A percentile compares a stretch with the other conserved stretches of the same genome.
phyloP scores from a whole-genome alignment of 2,888 invertebrate genomes.

The Lasioglossum marginatum region DNA sequence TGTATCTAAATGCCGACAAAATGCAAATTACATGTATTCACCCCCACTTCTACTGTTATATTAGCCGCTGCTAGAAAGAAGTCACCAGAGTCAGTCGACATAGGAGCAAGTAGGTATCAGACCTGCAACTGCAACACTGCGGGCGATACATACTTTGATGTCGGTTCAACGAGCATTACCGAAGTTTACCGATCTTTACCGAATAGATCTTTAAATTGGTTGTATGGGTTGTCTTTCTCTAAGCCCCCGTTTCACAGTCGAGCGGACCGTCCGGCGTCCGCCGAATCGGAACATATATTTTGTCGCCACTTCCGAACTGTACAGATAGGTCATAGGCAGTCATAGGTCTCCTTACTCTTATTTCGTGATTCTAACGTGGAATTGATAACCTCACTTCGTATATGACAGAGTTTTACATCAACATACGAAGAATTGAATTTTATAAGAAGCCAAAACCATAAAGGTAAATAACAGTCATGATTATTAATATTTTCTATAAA shows the following conservation, averaged over 20 bases:
- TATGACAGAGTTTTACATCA: not conserved
- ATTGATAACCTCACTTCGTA: not conserved
- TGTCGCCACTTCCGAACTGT: too few species aligned
- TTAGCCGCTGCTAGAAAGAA: not conserved
- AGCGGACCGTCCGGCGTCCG: too few species aligned
- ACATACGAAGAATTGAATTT: constrained; percentile 19
- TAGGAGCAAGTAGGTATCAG: not conserved
- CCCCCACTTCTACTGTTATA: constrained; percentile 6
- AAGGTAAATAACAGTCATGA: constrained; percentile 20
- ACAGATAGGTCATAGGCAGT: too few species aligned
- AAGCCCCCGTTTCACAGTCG: too few species aligned
- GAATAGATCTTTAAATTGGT: too few species aligned
- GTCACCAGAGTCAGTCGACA: not conserved
- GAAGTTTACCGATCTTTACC: too few species aligned
- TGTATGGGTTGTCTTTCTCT: too few species aligned
- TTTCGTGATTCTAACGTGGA: too few species aligned
- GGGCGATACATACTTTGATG: too few species aligned
- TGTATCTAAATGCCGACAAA: not conserved
- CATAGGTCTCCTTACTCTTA: too few species aligned
- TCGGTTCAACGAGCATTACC: too few species aligned
- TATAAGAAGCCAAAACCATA: not conserved
- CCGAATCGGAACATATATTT: too few species aligned
- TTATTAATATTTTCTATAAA: not conserved
- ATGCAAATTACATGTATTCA: constrained; percentile 6
- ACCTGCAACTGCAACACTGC: not conserved